phyloP scores from a whole-genome alignment of 2,888 invertebrate species.

The Tigriopus californicus region DNA sequence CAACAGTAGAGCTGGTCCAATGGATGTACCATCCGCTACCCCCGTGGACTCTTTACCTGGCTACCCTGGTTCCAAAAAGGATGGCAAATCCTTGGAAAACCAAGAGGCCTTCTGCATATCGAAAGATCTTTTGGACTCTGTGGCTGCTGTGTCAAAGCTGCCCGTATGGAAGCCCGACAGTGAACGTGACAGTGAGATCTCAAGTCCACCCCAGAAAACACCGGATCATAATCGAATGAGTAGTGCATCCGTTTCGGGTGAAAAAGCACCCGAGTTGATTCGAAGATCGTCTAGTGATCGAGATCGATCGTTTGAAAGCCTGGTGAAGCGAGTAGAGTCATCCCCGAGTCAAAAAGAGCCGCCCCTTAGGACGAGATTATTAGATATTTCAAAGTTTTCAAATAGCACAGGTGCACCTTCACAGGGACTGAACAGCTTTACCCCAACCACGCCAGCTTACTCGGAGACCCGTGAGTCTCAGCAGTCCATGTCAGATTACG shows the following conservation, averaged over 20 bases:
- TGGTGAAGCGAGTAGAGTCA: neutral
- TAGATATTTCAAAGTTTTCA: too few species aligned
- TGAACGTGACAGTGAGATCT: neutral
- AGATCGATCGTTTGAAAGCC: neutral
- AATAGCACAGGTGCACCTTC: too few species aligned
- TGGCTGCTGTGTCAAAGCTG: slow-evolving; percentile 8
- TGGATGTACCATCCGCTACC: slow-evolving; percentile 5
- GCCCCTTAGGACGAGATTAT: neutral
- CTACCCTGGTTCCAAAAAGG: neutral
- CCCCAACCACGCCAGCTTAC: neutral
- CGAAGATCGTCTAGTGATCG: neutral
- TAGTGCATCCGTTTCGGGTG: neutral
- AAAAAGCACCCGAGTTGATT: neutral
- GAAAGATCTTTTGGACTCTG: slow-evolving; percentile 8
- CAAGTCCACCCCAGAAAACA: neutral
- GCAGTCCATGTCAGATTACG: neutral
- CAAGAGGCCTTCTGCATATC: slow-evolving; percentile 1
- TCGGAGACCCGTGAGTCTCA: neutral
- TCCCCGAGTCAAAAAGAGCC: neutral
- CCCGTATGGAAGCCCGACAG: slow-evolving; percentile 11
- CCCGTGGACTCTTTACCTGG: slow-evolving; percentile 8
- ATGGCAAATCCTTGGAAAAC: neutral
- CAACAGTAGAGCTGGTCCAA: neutral
- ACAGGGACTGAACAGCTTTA: too few species aligned
- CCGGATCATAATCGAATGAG: neutral